Evolutionary conservation across 1,140 invertebrate species (phyloP), one percentile per base, ranked within the genome.

Genomic region (Heliconius eleuchia): DNA sequence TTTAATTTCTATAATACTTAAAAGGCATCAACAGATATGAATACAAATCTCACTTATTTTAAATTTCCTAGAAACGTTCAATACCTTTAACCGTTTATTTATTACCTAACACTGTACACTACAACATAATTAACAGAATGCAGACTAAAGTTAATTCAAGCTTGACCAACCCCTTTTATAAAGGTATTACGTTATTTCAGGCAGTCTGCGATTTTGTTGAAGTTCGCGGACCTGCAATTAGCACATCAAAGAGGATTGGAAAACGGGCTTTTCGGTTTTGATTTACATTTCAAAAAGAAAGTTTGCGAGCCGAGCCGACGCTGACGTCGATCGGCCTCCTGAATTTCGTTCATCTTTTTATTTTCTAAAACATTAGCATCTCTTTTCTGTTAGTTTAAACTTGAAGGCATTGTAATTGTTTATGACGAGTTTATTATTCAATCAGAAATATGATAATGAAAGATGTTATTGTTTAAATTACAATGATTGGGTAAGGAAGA

Each of bases 241-340:
- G 83, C 89, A 89, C 84, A 85, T 90, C 89, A 89, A 89, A 89
- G 87, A 60, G 79, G 82, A 86, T 84, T 86, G 84, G 81, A 82
- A 79, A 83, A 77, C 74, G 83, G 82, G 84, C 84, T 88, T 90
- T 88, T 82, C 82, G 87, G 81, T 86, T 88, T 85, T 83, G 89
- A 90, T 90, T 90, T 90, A 87, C 89, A 90, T 89, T 88, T 79
- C 88, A 86, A 90, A 90, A 90, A 79, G 80, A 87, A 73, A 71
- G 78, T 82, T 76, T 71, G 72, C 55, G 60, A 80, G 82, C 80
- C 74, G 73, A 78, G 42, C n/a, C 74, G 76, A 73, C 42, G 77
- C 34, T 77, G 74, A 84, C 76, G 74, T 82, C 76, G 79, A 73
- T 77, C 74, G 81, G 37, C 71, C 71, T n/a, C 60, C 60, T 66